Percentiles rank a stretch among this genome's conserved stretches.
These are phyloP conservation scores for Melanotaenia maccullochi DNA, from an alignment of 2,797 vertebrate species.

Conservation along the genomic window DNA sequence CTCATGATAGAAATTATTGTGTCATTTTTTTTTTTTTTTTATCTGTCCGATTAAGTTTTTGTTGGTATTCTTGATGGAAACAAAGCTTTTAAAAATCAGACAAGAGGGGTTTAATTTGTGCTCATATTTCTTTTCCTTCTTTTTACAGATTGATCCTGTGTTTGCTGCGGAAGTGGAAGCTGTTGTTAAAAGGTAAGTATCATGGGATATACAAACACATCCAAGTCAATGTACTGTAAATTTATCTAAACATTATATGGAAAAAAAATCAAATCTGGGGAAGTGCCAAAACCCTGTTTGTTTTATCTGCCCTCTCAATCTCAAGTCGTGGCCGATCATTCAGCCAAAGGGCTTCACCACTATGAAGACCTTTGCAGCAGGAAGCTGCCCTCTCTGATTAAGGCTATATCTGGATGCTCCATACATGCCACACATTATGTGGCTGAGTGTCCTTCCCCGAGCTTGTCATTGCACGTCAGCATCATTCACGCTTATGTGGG, in stretches of 20 bases:
- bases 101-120: neutral
- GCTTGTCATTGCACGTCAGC: constrained; percentile 69
- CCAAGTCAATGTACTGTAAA: constrained; percentile 24
- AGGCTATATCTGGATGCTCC: constrained; percentile 52
- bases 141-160: constrained; percentile 87
- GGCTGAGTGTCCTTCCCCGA: constrained; percentile 45
- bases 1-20: constrained; percentile 66
- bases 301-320: constrained; percentile 28
- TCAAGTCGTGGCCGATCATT: constrained; percentile 32
- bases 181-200: constrained; percentile 82
- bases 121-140: neutral
- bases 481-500: constrained; percentile 69
- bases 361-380: constrained; percentile 34
- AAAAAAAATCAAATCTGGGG: constrained; percentile 28
- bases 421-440: constrained; percentile 47
- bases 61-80: constrained; percentile 46
- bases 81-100: constrained; percentile 12
- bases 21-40: constrained; percentile 60
- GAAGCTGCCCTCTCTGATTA: constrained; percentile 60
- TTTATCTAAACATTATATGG: constrained; percentile 34
- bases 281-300: constrained; percentile 9
- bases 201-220: neutral
- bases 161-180: constrained; percentile 87
- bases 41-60: constrained; percentile 56
- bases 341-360: constrained; percentile 41